Evolutionary conservation across 2,888 invertebrate species (phyloP), one percentile per base, ranked within the genome.

Genomic region (Blastobasis lacticolella): DNA sequence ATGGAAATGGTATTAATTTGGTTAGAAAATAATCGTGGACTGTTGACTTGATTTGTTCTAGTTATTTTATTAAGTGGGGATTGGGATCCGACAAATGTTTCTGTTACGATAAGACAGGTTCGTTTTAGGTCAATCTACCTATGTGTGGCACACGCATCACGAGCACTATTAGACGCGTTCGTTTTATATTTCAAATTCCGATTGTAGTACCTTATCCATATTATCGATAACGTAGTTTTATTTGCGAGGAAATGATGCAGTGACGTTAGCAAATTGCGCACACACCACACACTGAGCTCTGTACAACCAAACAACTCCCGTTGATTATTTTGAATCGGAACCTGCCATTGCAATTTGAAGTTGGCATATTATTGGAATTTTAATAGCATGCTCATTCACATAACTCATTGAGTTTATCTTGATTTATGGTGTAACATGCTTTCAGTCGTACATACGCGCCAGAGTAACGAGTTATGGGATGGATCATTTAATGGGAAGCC

Each of bases 341-440:
- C 69, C 69, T 67, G 62, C 63, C 64, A 73, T 72, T 75, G 75
- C 72, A 75, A 76, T 48, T 75, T 67, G 64, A 70, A 78, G 69
- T 81, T 82, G 81, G 81, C 76, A 80, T 69, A 76, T 75, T 74
- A 74, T 73, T 75, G 79, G 81, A 57, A 85, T 84, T 79, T 82
- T 78, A 81, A 85, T 82, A 72, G 79, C 72, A 56, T 54, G 59
- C 62, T 68, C 75, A 83, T 85, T 78, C 77, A 77, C 82, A 85
- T 85, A 78, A 73, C 80, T 76, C 66, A 61, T 60, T 62, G 67
- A 67, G 67, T 70, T 77, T 85, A 83, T 86, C 83, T 81, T 81
- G 79, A 83, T 80, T 78, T 74, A 86, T 82, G 57, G 69, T 57
- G 59, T 66, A 68, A 72, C 66, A 64, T 69, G 72, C 71, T 74